phyloP scores from a whole-genome alignment of 1,140 invertebrate genomes.

The Colletes gigas region DNA sequence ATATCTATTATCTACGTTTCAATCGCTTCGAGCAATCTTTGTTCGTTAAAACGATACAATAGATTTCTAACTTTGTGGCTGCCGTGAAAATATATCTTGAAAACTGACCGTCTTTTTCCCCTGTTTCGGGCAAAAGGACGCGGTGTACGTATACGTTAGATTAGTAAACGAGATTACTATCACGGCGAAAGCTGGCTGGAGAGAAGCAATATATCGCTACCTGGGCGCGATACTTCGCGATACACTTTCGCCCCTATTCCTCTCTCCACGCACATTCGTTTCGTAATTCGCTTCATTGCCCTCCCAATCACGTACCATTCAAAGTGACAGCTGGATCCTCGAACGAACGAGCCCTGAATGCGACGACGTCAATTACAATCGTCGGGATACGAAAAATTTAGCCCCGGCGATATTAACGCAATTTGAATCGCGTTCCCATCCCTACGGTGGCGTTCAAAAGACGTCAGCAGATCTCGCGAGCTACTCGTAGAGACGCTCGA shows the following conservation, averaged over 20 bases:
- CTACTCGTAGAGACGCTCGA: background rate
- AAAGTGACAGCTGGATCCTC: slow-evolving; percentile 69
- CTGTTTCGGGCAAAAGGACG: slow-evolving; percentile 17
- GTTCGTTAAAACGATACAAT: no score
- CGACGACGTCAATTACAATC: slow-evolving; percentile 68
- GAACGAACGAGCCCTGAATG: slow-evolving; percentile 51
- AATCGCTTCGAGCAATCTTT: no score
- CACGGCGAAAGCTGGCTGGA: background rate
- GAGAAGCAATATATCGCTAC: slow-evolving; percentile 37
- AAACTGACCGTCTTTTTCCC: background rate
- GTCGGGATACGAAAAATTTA: slow-evolving; percentile 59
- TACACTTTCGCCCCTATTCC: slow-evolving; percentile 54
- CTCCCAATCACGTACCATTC: slow-evolving; percentile 73
- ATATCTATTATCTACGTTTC: no score
- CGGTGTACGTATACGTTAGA: slow-evolving; percentile 21
- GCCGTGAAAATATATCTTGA: no score
- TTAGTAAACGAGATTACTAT: slow-evolving; percentile 45
- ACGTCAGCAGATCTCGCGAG: slow-evolving; percentile 43
- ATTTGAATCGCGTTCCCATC: slow-evolving; percentile 39
- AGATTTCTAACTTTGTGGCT: no score
- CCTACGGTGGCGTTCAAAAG: slow-evolving; percentile 8
- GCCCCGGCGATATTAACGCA: slow-evolving; percentile 57
- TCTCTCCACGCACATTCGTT: slow-evolving; percentile 55
- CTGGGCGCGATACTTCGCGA: slow-evolving; percentile 60
- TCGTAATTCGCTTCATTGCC: slow-evolving; percentile 69